phyloP scores from a whole-genome alignment of 2,113 vertebrate genomes.

The Corythornis madagascariensis region DNA sequence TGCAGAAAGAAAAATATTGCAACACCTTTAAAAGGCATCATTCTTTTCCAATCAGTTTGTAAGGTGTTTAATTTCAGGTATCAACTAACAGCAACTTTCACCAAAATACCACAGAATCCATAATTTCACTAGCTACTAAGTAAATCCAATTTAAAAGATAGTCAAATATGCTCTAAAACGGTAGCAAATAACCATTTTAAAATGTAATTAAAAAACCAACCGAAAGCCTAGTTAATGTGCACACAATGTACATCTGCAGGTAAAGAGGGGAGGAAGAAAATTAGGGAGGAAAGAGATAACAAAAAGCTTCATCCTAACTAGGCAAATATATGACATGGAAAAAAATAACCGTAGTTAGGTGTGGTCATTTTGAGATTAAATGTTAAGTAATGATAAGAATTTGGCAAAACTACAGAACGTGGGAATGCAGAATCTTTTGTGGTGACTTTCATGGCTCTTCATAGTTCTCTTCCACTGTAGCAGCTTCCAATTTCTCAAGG shows the following conservation, averaged over 20 bases:
- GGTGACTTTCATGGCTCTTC: neutral
- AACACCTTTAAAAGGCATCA: neutral
- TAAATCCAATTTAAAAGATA: constrained; percentile 12
- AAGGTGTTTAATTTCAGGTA: neutral
- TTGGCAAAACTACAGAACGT: neutral
- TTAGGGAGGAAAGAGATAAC: neutral
- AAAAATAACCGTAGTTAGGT: neutral
- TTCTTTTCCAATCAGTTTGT: neutral
- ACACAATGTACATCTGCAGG: neutral
- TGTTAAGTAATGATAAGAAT: neutral
- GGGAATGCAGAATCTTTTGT: neutral
- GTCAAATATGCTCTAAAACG: constrained; percentile 30
- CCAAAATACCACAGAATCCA: neutral
- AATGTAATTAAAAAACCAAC: neutral
- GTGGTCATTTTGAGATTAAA: neutral
- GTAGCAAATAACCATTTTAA: constrained; percentile 20
- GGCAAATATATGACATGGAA: neutral
- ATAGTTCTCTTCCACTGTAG: neutral
- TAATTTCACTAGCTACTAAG: neutral
- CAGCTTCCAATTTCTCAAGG: neutral
- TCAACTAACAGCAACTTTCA: neutral
- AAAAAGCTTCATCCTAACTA: neutral
- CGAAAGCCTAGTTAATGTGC: neutral
- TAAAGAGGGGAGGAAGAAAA: neutral
- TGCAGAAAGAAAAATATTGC: neutral